Percentiles rank a stretch among this genome's conserved stretches.
These are phyloP conservation scores for Helarctos malayanus DNA, from an alignment of 2,797 vertebrate species.

Conservation along the genomic window DNA sequence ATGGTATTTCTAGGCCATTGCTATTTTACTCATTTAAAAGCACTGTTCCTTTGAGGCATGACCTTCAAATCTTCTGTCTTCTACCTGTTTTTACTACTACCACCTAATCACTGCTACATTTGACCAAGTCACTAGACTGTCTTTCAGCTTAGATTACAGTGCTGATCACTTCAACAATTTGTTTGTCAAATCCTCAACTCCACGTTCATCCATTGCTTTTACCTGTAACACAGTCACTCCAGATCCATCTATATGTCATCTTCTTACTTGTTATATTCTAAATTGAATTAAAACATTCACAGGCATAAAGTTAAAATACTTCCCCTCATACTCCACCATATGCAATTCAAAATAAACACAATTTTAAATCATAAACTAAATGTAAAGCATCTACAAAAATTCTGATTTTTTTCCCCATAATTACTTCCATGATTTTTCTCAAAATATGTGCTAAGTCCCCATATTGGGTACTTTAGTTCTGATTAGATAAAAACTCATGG, in stretches of 20 bases:
- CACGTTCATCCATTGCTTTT: not conserved
- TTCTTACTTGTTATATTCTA: not conserved
- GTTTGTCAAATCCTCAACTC: not conserved
- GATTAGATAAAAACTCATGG: not conserved
- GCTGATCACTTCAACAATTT: not conserved
- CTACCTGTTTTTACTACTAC: not conserved
- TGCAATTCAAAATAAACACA: not conserved
- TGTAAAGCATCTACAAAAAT: not conserved
- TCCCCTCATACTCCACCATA: not conserved
- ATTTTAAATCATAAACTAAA: constrained; percentile 25
- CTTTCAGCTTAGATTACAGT: not conserved
- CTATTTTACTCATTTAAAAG: constrained; percentile 19
- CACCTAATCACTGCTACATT: not conserved
- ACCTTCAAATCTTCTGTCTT: not conserved
- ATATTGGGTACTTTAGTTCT: not conserved
- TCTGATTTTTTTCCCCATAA: not conserved
- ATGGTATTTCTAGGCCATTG: constrained; percentile 6
- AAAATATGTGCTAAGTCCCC: not conserved
- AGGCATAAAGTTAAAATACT: not conserved
- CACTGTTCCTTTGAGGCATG: not conserved
- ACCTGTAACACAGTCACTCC: not conserved
- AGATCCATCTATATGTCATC: not conserved
- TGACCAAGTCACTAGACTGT: not conserved
- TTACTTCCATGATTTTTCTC: not conserved
- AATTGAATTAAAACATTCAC: not conserved